phyloP scores from a whole-genome alignment of 2,888 invertebrate species.

The Syrista parreyssii region DNA sequence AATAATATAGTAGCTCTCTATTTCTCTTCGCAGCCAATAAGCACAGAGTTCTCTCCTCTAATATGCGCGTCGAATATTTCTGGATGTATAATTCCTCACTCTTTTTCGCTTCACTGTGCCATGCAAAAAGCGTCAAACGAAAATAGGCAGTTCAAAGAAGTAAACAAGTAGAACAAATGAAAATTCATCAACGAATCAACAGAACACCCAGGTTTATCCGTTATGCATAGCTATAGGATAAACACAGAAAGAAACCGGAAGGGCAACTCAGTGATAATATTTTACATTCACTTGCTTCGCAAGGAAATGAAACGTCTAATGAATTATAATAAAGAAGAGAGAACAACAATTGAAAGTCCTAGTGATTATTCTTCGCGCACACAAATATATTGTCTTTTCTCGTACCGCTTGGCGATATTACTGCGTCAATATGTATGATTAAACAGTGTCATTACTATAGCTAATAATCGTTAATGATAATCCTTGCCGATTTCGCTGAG shows the following conservation, averaged over 20 bases:
- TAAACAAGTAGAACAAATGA: background rate
- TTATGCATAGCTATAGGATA: background rate
- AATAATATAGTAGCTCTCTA: constrained; percentile 25
- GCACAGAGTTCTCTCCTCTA: background rate
- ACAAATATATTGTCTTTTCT: background rate
- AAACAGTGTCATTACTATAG: background rate
- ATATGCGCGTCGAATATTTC: background rate
- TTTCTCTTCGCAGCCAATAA: constrained; percentile 13
- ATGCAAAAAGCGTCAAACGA: background rate
- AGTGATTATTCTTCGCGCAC: background rate
- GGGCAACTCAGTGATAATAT: background rate
- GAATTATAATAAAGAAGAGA: background rate
- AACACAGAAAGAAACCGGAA: background rate
- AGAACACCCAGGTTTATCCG: background rate
- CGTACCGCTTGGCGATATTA: background rate
- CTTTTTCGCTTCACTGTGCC: background rate
- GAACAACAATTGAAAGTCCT: background rate
- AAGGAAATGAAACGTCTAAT: background rate
- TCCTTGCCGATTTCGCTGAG: background rate
- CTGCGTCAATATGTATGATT: background rate
- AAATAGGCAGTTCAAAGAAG: background rate
- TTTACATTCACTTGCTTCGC: background rate
- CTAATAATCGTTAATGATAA: background rate
- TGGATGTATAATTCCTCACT: background rate
- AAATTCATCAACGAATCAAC: background rate